Base-by-base conservation (phyloP, 1,140 invertebrate genomes). In the Mya arenaria region DNA sequence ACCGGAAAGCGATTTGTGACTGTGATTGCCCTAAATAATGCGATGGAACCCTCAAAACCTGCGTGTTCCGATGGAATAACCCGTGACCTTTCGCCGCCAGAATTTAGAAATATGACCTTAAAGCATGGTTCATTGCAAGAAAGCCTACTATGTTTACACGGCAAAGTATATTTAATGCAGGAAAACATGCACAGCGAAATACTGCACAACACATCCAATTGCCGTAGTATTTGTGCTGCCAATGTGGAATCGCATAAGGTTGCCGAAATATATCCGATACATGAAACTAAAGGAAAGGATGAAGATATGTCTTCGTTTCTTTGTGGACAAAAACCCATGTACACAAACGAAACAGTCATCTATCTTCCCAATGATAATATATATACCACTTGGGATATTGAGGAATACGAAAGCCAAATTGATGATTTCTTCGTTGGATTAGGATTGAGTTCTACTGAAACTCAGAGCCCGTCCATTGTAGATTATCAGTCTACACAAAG, bases 21-120 rank as follows among this genome's bases (percentile, higher is more conserved):
- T 19, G n/a, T 85, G 0, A 62, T 87, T 32, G 86, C 86, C 13
- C 80, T 73, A 6, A 87, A 87, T n/a, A 79, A 87, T 69, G 84
- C 86, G 3, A 68, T 87, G 60, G 82, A 84, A 56, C 74, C 84
- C 4, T 87, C 86, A 1, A 65, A 74, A 17, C 74, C 74, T 34
- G 79, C 77, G 0, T 87, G 84, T 44, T 85, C 84, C 17, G 86
- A 87, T 68, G 86, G 86, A 25, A 73, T 85, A 13, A 68, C 73
- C 10, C 36, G 71, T n/a, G 86, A 87, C 32, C 69, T 39, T n/a
- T 41, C 73, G 1, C 8, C 63, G 8, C 78, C 84, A 4, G 60
- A 10, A 1, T 34, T 87, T 17, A 15, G 28, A n/a, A 80, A 85
- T 23, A 2, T 87, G 6, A 34, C 8, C 25, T 5, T 87, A 17